Conservation (phyloP, 2,797 vertebrate species). For the Tiaroga cobitis region DNA sequence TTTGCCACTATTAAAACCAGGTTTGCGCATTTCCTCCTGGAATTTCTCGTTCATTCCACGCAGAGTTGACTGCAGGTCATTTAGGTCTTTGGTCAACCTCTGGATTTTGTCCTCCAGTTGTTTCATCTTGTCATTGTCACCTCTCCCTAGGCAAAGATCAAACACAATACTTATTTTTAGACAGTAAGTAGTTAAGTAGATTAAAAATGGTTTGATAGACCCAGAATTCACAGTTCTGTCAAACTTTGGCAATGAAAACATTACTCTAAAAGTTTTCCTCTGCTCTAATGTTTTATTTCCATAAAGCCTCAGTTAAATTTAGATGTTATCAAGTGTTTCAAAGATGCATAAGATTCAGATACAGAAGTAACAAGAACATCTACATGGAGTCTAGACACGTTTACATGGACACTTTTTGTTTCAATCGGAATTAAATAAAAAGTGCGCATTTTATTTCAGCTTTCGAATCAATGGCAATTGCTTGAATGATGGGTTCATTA, state of each 20-base stretch:
- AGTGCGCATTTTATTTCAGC: no score
- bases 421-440: no score
- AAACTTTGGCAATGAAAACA: neutral
- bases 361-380: neutral
- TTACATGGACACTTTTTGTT: no score
- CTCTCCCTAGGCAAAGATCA: slow-evolving; percentile 69
- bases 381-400: neutral
- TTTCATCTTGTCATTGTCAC: slow-evolving; percentile 81
- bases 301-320: neutral
- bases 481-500: no score
- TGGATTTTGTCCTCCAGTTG: slow-evolving; percentile 89
- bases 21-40: slow-evolving; percentile 73
- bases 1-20: slow-evolving; percentile 68
- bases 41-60: slow-evolving; percentile 77
- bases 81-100: slow-evolving; percentile 83
- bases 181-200: neutral
- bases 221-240: neutral
- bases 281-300: neutral
- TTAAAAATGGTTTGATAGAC: neutral
- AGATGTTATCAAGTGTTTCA: neutral
- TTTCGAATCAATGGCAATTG: no score
- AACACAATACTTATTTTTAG: neutral
- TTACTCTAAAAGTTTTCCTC: no score
- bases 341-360: neutral
- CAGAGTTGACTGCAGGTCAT: slow-evolving; percentile 81